Conservation (phyloP, 37 sponge, comb jelly and placozoan species). For the Ephydatia muelleri region DNA sequence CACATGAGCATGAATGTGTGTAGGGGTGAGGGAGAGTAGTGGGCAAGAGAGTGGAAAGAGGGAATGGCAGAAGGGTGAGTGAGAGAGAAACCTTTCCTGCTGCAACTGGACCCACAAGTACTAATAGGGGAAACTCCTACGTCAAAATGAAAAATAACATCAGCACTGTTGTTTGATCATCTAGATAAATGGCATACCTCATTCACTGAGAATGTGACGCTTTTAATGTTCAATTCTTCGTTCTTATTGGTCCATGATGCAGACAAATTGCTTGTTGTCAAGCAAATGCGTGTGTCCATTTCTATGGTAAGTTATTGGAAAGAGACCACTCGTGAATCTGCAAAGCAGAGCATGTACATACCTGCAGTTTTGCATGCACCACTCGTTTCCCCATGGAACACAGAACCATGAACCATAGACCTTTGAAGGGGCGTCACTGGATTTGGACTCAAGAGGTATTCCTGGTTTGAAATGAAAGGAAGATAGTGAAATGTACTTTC, state of each 20-base stretch:
- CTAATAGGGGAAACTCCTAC: constrained; percentile 12
- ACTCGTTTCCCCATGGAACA: no score
- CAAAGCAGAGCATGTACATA: not conserved
- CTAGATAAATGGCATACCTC: not conserved
- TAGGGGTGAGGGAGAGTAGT: not conserved
- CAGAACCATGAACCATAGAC: no score
- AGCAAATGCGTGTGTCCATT: not conserved
- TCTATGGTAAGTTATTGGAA: not conserved
- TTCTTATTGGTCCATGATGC: constrained; percentile 38
- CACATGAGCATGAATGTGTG: not conserved
- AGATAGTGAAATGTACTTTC: not conserved
- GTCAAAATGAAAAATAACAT: not conserved
- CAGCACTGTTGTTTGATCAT: not conserved
- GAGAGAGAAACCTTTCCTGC: constrained; percentile 36
- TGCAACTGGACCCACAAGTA: constrained; percentile 50
- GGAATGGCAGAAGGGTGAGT: not conserved
- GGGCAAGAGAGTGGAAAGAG: not conserved
- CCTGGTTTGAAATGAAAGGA: not conserved
- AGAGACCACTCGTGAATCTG: not conserved
- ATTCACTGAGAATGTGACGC: constrained; percentile 41
- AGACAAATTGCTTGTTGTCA: constrained; percentile 9
- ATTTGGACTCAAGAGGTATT: no score
- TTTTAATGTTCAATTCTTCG: constrained; percentile 10
- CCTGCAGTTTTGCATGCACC: not conserved
- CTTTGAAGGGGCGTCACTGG: no score